Conservation (phyloP, 30 jellyfish, hydroid and myxozoan species). For the Chrysaora quinquecirrha region DNA sequence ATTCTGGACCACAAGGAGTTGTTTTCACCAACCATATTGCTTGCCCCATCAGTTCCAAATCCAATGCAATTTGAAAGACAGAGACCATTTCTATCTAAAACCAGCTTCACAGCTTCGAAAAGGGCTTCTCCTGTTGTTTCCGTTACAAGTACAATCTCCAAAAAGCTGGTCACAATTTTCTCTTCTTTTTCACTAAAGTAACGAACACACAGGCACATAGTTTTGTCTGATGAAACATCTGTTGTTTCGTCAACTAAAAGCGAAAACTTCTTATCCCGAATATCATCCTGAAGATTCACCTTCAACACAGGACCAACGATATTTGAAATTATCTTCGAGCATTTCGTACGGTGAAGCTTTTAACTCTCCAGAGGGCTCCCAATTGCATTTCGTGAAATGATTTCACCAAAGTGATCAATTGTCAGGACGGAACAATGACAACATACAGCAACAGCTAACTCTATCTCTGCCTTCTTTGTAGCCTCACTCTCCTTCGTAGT, state of each 20-base stretch:
- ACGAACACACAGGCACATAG: slow-evolving; percentile 13
- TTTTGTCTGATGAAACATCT: not conserved
- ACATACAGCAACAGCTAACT: slow-evolving; percentile 13
- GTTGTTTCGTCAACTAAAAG: slow-evolving; percentile 3
- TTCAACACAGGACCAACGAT: not conserved
- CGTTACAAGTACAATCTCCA: not conserved
- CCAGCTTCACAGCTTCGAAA: not conserved
- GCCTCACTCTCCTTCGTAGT: slow-evolving; percentile 27
- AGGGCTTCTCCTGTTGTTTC: not conserved
- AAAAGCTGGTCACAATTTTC: slow-evolving; percentile 24
- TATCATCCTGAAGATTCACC: slow-evolving; percentile 16
- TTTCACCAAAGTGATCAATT: not conserved
- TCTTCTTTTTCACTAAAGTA: slow-evolving; percentile 17
- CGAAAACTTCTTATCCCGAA: slow-evolving; percentile 21
- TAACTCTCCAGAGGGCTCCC: not conserved
- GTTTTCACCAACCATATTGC: slow-evolving; percentile 35
- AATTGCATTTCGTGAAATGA: not conserved
- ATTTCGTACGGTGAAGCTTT: slow-evolving; percentile 29
- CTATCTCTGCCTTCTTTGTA: slow-evolving; percentile 23
- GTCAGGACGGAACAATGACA: slow-evolving; percentile 1
- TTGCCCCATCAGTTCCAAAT: slow-evolving; percentile 31
- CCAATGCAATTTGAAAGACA: not conserved
- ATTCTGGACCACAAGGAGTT: slow-evolving; percentile 63
- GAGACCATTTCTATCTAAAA: not conserved
- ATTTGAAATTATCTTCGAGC: slow-evolving; percentile 2